Conservation (phyloP, 1,140 invertebrate genomes). For the Macrobrachium rosenbergii region DNA sequence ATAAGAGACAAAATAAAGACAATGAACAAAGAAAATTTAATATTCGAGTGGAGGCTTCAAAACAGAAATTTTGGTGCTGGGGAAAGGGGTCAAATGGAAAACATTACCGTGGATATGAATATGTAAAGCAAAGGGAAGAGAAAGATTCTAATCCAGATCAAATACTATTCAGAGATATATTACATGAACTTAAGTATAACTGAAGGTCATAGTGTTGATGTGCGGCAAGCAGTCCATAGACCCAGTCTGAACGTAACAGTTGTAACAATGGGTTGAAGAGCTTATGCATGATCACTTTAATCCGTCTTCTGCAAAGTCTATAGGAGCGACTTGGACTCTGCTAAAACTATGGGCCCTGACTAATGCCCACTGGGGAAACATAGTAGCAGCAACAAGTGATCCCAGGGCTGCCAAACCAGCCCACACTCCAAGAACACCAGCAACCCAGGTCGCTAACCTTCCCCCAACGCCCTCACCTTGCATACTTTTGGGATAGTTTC, state of each 20-base stretch:
- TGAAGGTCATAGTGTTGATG: conserved; percentile 48
- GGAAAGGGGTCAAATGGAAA: too few species aligned
- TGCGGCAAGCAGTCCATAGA: conserved; percentile 53
- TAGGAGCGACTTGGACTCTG: conserved; percentile 23
- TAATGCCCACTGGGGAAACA: conserved; percentile 59
- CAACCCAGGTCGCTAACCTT: conserved; percentile 52
- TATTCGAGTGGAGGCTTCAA: too few species aligned
- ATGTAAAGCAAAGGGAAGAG: background rate
- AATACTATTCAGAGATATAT: too few species aligned
- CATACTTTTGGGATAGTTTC: background rate
- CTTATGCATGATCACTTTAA: background rate
- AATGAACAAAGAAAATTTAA: too few species aligned
- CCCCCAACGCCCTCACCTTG: conserved; percentile 46
- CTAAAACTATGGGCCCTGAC: conserved; percentile 53
- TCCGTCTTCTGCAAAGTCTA: conserved; percentile 10
- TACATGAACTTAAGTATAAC: conserved; percentile 19
- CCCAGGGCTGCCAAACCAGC: conserved; percentile 54
- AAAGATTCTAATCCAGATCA: too few species aligned
- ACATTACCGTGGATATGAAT: background rate
- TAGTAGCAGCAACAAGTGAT: conserved; percentile 49
- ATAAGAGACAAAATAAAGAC: too few species aligned
- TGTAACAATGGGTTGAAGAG: conserved; percentile 26
- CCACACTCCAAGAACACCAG: conserved; percentile 58
- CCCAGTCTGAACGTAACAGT: conserved; percentile 58
- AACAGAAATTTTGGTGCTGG: too few species aligned